phyloP scores from a whole-genome alignment of 2,113 vertebrate species.

The Colaptes auratus region DNA sequence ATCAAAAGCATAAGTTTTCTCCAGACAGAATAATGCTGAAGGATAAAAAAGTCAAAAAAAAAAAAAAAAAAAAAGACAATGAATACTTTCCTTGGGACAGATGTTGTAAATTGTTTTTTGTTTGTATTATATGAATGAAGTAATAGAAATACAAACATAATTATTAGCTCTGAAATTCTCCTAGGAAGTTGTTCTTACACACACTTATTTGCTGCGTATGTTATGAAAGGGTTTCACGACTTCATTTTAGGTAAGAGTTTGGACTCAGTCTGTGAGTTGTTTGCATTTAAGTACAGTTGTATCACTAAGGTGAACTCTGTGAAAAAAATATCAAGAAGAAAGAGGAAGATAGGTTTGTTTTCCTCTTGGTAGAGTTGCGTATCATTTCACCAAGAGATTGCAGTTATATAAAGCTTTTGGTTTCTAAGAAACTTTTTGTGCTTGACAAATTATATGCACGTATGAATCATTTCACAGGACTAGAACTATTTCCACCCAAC shows the following conservation, averaged over 20 bases:
- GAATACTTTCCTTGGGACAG: too few species aligned
- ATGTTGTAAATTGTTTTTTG: background rate
- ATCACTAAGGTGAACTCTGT: background rate
- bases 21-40: background rate
- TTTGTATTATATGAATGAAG: background rate
- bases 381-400: background rate
- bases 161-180: background rate
- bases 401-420: background rate
- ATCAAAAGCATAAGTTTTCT: background rate
- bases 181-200: background rate
- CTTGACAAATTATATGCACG: background rate
- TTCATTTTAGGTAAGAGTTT: background rate
- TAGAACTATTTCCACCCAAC: constrained; percentile 25
- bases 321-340: background rate
- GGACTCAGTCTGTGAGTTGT: background rate
- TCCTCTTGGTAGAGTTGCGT: background rate
- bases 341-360: background rate
- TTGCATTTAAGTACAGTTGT: background rate
- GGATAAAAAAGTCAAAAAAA: too few species aligned
- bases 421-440: constrained; percentile 21
- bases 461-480: constrained; percentile 33
- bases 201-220: background rate
- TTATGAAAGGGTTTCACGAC: background rate
- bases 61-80: too few species aligned
- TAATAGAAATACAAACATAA: background rate